Conservation (phyloP, 2,797 vertebrate genomes). For the Sparus aurata region DNA sequence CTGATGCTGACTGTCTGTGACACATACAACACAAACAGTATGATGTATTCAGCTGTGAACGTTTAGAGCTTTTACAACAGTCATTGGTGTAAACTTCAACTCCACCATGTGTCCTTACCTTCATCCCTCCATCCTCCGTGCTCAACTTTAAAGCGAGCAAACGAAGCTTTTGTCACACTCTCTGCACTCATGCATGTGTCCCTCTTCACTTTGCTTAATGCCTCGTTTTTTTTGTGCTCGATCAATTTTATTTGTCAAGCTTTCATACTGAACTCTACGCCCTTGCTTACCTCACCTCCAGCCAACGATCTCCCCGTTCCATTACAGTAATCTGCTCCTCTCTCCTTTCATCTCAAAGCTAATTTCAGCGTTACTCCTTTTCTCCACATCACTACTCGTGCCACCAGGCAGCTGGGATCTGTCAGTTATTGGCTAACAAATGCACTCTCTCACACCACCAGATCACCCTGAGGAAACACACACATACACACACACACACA, state of each 20-base stretch:
- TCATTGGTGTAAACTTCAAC: not conserved
- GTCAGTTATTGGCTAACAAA: constrained; percentile 59
- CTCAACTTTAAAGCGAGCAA: not conserved
- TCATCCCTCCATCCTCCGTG: not conserved
- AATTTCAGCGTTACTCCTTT: constrained; percentile 16
- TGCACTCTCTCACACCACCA: constrained; percentile 50
- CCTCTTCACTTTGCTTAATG: not conserved
- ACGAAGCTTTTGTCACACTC: not conserved
- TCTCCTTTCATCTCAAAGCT: not conserved
- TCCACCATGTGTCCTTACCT: not conserved
- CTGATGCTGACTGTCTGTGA: constrained; percentile 20
- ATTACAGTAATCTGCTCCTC: not conserved
- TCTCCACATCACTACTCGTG: constrained; percentile 30
- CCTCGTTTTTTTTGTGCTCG: not conserved
- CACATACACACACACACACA: constrained; percentile 21
- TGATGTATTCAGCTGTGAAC: not conserved
- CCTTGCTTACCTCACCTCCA: not conserved
- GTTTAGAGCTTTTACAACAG: not conserved
- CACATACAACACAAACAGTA: constrained; percentile 9
- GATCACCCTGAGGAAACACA: constrained; percentile 38
- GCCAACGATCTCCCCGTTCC: no score
- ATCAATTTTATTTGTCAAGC: not conserved
- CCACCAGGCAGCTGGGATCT: constrained; percentile 24
- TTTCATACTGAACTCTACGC: not conserved
- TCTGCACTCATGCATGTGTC: not conserved